phyloP scores from a whole-genome alignment of 2,888 invertebrate species.

The Acronicta leporina region DNA sequence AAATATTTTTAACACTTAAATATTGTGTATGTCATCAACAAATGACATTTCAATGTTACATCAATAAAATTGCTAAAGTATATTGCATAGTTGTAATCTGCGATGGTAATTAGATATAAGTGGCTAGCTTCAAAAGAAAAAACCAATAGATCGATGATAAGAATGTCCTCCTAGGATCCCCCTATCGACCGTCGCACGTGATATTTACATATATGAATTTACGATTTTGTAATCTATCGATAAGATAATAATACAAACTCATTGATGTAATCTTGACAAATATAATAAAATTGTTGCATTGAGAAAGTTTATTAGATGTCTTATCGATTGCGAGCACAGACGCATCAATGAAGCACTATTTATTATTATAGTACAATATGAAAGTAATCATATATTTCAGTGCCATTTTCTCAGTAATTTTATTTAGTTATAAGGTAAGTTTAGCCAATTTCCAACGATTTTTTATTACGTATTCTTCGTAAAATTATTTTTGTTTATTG shows the following conservation, averaged over 20 bases:
- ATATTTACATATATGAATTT: slow-evolving; percentile 24
- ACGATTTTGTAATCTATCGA: slow-evolving; percentile 31
- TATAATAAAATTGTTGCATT: slow-evolving; percentile 34
- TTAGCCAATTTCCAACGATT: not conserved
- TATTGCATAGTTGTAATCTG: slow-evolving; percentile 7
- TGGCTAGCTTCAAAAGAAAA: not conserved
- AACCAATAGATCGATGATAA: slow-evolving; percentile 15
- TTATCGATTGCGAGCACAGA: slow-evolving; percentile 14
- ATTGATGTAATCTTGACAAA: slow-evolving; percentile 45
- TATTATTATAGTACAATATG: slow-evolving; percentile 51
- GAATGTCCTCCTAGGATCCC: not conserved
- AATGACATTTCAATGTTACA: too few species aligned
- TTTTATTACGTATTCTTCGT: not conserved
- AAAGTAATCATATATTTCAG: slow-evolving; percentile 50
- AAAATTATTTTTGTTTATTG: too few species aligned
- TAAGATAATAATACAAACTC: slow-evolving; percentile 43
- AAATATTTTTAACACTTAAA: too few species aligned
- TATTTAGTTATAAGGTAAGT: slow-evolving; percentile 58
- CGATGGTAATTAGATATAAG: not conserved
- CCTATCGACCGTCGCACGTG: slow-evolving; percentile 33
- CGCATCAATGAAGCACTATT: slow-evolving; percentile 34
- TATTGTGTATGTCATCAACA: too few species aligned
- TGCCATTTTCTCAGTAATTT: slow-evolving; percentile 41
- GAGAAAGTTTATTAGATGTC: slow-evolving; percentile 10
- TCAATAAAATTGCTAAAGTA: not conserved